These are phyloP conservation scores for Microtus ochrogaster DNA, from an alignment of 2,113 vertebrate species.

Conservation along the genomic window DNA sequence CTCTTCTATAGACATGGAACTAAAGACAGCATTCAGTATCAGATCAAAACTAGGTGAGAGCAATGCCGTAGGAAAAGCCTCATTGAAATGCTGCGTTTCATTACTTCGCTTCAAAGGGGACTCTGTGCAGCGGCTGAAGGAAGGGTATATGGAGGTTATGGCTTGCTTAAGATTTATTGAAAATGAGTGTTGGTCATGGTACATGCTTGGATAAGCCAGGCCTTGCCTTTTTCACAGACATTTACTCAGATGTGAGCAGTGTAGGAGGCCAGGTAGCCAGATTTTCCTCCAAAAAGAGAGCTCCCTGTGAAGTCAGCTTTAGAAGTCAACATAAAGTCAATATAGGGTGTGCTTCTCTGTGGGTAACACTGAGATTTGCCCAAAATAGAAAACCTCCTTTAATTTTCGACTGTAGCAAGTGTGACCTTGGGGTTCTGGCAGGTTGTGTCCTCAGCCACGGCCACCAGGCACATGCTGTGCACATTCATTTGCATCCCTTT, in stretches of 20 bases:
- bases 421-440: too few relatives aligned
- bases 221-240: not conserved
- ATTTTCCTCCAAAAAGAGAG: not conserved
- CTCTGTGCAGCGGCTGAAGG: accelerated
- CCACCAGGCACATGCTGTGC: too few relatives aligned
- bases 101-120: not conserved
- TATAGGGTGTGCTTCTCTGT: not conserved
- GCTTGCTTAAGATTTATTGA: not conserved
- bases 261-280: not conserved
- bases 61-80: not conserved
- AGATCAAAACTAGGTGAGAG: not conserved
- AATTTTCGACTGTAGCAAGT: not conserved
- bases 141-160: not conserved
- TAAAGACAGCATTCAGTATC: not conserved
- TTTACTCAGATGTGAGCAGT: not conserved
- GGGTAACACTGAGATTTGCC: not conserved
- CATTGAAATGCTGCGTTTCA: not conserved
- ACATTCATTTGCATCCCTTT: too few relatives aligned
- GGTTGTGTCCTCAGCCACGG: too few relatives aligned
- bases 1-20: not conserved
- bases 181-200: not conserved
- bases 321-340: not conserved
- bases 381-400: not conserved
- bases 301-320: not conserved
- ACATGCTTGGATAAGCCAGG: not conserved